Base-by-base conservation (phyloP, 2,113 vertebrate genomes). In the Sclerurus mexicanus region DNA sequence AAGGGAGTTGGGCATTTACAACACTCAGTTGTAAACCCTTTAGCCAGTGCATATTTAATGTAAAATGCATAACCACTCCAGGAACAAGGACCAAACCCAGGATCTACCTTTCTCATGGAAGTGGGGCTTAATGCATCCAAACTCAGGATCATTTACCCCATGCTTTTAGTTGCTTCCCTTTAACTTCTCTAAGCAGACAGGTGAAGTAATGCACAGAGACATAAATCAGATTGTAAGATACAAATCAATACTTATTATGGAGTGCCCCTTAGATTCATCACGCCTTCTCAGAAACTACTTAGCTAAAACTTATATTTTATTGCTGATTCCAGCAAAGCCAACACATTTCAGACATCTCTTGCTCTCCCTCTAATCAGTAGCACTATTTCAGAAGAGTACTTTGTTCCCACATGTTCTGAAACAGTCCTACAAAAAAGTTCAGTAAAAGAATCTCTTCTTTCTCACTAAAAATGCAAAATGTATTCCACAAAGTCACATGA, bases 161-260 rank as follows among this genome's bases (percentile, higher is more conserved):
- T 69, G 87, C 84, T 94, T 96, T 95, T 89, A 89, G 93, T 69
- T 96, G 60, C 66, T 82, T 72, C 44, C 59, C 77, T 92, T 95
- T 91, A 93, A 96, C 93, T 76, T 87, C 68, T 93, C 87, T 89
- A 85, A 96, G 81, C 14, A 94, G 93, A 76, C 69, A 97, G 83
- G 85, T 96, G 72, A 93, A 90, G 79, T 94, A 94, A 97, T 86
- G 85, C 52, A n/a, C 24, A 78, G 82, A 90, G 87, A 88, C 88
- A 82, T 94, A 92, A 93, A 96, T 96, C 90, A 94, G 64, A 96
- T 85, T 75, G 66, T 47, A 86, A 92, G 90, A 94, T 87, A 93
- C 83, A 90, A 93, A 97, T 97, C 96, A 89, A 96, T 96, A 96
- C 64, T 88, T 93, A 94, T 92, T 96, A 94, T 49, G 77, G 93